Percentiles rank a stretch among this genome's conserved stretches.
phyloP scores from a whole-genome alignment of 2,113 vertebrate genomes.

The Centropus unirufus region DNA sequence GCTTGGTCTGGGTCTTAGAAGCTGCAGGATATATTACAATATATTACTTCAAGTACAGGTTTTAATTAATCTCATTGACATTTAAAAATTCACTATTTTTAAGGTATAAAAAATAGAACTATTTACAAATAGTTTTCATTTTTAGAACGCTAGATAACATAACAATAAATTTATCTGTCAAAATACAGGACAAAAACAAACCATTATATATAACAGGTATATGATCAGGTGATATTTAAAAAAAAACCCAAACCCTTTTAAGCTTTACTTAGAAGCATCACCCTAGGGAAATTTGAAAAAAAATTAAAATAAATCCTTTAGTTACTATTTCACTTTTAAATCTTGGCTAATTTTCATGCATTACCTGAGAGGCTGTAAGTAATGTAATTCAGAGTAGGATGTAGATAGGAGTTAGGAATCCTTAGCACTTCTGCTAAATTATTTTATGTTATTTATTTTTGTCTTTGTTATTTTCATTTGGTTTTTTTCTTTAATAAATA shows the following conservation, averaged over 20 bases:
- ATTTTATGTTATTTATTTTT: no score
- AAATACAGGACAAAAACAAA: neutral
- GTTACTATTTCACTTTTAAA: neutral
- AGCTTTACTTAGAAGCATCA: neutral
- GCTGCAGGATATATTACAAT: conserved; percentile 70
- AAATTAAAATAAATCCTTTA: no score
- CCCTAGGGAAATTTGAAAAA: no score
- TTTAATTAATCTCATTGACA: neutral
- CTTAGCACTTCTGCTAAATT: neutral
- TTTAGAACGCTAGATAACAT: neutral
- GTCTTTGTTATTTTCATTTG: neutral
- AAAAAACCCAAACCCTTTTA: neutral
- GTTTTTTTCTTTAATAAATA: neutral
- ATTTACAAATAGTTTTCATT: neutral
- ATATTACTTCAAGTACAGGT: neutral
- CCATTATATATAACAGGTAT: neutral
- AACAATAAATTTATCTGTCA: neutral
- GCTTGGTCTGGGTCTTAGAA: conserved; percentile 88
- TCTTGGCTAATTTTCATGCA: neutral
- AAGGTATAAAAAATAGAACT: neutral
- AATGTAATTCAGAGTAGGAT: neutral
- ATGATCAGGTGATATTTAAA: neutral
- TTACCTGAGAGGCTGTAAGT: neutral
- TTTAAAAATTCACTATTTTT: neutral
- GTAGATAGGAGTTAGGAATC: neutral